These are phyloP conservation scores for Oryzias sinensis DNA, from an alignment of 2,797 vertebrate species.

Conservation along the genomic window DNA sequence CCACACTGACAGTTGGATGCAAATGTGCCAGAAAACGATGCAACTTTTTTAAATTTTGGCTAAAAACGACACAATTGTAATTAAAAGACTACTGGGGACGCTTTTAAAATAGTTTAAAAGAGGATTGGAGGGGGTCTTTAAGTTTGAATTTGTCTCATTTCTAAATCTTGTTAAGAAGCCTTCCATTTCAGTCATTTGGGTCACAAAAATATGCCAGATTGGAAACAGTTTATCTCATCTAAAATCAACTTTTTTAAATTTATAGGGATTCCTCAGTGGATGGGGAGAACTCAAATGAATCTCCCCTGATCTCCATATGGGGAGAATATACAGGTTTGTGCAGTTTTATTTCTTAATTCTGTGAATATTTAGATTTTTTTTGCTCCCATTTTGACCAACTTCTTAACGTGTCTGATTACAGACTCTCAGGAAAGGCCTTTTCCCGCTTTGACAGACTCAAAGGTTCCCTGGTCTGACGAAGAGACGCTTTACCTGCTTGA, in stretches of 20 bases:
- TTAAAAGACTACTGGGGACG: too few species aligned
- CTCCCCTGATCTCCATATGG: slow-evolving; percentile 76
- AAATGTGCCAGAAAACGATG: too few species aligned
- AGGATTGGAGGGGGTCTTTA: too few species aligned
- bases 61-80: too few species aligned
- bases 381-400: background rate
- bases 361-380: background rate
- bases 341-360: background rate
- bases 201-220: too few species aligned
- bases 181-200: too few species aligned
- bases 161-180: too few species aligned
- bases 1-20: too few species aligned
- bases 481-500: slow-evolving; percentile 75
- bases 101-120: too few species aligned
- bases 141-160: too few species aligned
- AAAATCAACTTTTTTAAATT: slow-evolving; percentile 7
- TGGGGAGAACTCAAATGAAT: slow-evolving; percentile 67
- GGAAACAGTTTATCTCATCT: background rate
- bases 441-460: slow-evolving; percentile 54
- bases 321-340: slow-evolving; percentile 78
- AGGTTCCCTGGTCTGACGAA: slow-evolving; percentile 76
- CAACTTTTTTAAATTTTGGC: too few species aligned
- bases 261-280: slow-evolving; percentile 62
- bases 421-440: slow-evolving; percentile 62
- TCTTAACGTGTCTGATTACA: slow-evolving; percentile 16